A percentile compares a stretch with the other conserved stretches of the same genome.
Conservation (phyloP, 2,113 vertebrate genomes). For the Pelmatolapia mariae region DNA sequence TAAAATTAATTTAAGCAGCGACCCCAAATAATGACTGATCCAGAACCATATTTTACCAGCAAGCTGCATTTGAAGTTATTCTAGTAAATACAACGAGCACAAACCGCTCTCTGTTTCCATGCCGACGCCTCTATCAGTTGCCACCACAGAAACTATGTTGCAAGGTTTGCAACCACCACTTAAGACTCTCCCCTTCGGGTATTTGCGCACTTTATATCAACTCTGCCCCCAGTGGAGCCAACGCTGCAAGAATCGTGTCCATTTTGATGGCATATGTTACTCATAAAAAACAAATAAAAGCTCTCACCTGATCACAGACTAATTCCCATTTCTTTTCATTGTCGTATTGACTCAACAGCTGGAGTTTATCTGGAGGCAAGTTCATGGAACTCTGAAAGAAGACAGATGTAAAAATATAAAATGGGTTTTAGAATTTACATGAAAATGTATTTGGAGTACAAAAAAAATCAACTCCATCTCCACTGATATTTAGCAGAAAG, state of each 20-base stretch:
- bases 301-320: constrained; percentile 87
- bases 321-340: constrained; percentile 98
- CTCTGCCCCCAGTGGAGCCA: background rate
- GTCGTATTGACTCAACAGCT: constrained; percentile 89
- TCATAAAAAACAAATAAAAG: background rate
- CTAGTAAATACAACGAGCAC: background rate
- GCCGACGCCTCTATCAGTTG: constrained; percentile 9
- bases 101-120: constrained; percentile 45
- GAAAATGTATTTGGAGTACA: background rate
- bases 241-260: background rate
- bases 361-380: constrained; percentile 90
- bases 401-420: background rate
- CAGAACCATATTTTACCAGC: fast-evolving
- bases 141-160: constrained; percentile 8
- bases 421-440: background rate
- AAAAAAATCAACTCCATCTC: background rate
- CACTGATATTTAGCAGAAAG: background rate
- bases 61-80: background rate
- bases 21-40: background rate
- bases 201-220: background rate
- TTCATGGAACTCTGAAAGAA: constrained; percentile 87
- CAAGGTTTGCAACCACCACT: background rate
- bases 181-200: background rate
- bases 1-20: background rate
- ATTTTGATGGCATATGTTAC: background rate